Conservation (phyloP, 2,797 vertebrate genomes). For the Microctenopoma lineatum region DNA sequence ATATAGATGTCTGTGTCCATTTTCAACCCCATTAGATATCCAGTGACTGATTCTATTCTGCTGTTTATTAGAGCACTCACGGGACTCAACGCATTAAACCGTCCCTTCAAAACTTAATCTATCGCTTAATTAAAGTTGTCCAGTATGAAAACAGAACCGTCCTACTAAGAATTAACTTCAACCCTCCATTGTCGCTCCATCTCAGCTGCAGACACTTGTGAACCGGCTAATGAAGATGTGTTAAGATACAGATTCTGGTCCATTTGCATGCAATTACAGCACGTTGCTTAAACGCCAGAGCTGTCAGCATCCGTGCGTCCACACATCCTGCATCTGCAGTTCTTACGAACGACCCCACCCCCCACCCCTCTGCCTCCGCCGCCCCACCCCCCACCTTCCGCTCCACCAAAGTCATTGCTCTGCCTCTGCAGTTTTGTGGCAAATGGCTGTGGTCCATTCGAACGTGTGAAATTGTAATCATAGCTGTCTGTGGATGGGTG, state of each 20-base stretch:
- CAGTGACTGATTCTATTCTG: slow-evolving; percentile 89
- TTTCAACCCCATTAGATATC: slow-evolving; percentile 89
- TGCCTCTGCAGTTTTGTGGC: slow-evolving; percentile 81
- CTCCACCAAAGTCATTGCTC: slow-evolving; percentile 78
- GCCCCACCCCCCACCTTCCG: background rate
- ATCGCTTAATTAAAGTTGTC: slow-evolving; percentile 94
- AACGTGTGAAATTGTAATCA: slow-evolving; percentile 94
- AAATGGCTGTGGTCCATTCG: slow-evolving; percentile 88
- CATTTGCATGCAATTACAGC: slow-evolving; percentile 84
- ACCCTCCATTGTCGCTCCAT: slow-evolving; percentile 81
- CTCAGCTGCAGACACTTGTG: slow-evolving; percentile 71
- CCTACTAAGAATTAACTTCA: slow-evolving; percentile 85
- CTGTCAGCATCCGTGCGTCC: slow-evolving; percentile 85
- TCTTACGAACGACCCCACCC: slow-evolving; percentile 61
- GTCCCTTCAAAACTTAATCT: slow-evolving; percentile 92
- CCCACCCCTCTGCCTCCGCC: background rate
- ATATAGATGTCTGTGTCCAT: slow-evolving; percentile 81
- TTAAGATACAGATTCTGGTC: slow-evolving; percentile 78
- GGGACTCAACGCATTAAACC: slow-evolving; percentile 87
- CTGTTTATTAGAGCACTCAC: slow-evolving; percentile 89
- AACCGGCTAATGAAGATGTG: slow-evolving; percentile 87
- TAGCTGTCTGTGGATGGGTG: slow-evolving; percentile 89
- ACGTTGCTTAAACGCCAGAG: slow-evolving; percentile 73
- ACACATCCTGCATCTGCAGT: slow-evolving; percentile 78
- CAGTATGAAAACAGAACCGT: slow-evolving; percentile 89